phyloP scores from a whole-genome alignment of 2,888 invertebrate genomes.

The Coleophora flavipennella region DNA sequence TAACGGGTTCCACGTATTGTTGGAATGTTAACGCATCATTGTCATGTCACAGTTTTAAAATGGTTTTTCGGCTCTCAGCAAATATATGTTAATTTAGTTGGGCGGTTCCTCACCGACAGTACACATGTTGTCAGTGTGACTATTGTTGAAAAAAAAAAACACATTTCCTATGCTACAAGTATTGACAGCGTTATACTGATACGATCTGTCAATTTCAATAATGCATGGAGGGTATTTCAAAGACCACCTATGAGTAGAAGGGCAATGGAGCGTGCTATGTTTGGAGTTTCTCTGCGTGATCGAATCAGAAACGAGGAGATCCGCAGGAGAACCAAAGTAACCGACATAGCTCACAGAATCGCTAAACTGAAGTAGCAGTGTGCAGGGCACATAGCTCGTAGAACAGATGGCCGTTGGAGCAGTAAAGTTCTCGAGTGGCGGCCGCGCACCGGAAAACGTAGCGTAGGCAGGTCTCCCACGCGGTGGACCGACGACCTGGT shows the following conservation, averaged over 20 bases:
- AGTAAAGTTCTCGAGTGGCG: too few relatives aligned
- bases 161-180: conserved; percentile 32
- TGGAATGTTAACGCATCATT: conserved; percentile 60
- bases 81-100: conserved; percentile 53
- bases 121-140: conserved; percentile 53
- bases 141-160: conserved; percentile 51
- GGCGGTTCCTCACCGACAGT: conserved; percentile 53
- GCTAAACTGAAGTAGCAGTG: too few relatives aligned
- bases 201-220: conserved; percentile 20
- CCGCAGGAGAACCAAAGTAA: too few relatives aligned
- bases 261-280: too few relatives aligned
- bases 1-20: conserved; percentile 43
- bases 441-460: too few relatives aligned
- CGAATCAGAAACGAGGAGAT: too few relatives aligned
- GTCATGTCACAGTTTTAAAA: conserved; percentile 60
- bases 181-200: conserved; percentile 37
- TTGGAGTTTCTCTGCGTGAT: too few relatives aligned
- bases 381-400: too few relatives aligned
- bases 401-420: too few relatives aligned
- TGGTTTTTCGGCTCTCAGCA: conserved; percentile 38
- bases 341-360: too few relatives aligned
- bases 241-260: conserved; percentile 1
- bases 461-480: too few relatives aligned
- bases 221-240: conserved; percentile 4
- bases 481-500: too few relatives aligned